Evolutionary conservation across 2,113 vertebrate species (phyloP), one percentile per base, ranked within the genome.

Genomic region (Tricholaema leucomelas): DNA sequence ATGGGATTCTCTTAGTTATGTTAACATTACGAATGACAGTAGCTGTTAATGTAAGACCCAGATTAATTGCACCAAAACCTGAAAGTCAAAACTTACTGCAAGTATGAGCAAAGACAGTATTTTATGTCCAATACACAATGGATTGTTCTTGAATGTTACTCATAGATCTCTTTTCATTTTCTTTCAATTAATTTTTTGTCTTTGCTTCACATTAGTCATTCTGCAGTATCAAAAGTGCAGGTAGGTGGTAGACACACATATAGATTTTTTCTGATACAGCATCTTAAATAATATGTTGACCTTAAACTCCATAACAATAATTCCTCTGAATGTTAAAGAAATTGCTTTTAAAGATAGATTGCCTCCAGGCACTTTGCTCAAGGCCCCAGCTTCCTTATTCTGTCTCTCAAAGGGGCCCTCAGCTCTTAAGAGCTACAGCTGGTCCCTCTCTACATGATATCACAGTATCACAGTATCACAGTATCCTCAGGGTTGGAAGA

Each of bases 31-130:
- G 7, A 92, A 82, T 82, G 4, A 42, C 11, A 46, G 8, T 76
- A 61, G 17, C 30, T 85, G 11, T 58, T 91, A 81, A 89, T 24
- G 20, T 36, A 92, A 87, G 5, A 6, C 15, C 30, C 20, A 78
- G 75, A 89, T 81, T 92, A 92, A 72, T 79, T 82, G 10, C 38
- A 44, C 21, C 61, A 67, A 72, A 82, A 20, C 15, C 60, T 73
- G 44, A 95, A 91, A 91, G 13, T 89, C 61, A 87, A 87, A 87
- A 82, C 36, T 46, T 87, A 75, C 13, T 87, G 19, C 25, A 56
- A 82, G 3, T 75, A 31, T 38, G 55, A 81, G 5, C n/a, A 15
- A 79, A 81, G 66, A 87, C 8, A 48, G 4, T 42, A 54, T 81
- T 72, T 91, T 91, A 81, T 27, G 7, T 40, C 28, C 16, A 64